Evolutionary conservation across 1,140 invertebrate genomes (phyloP).

Genomic region (Lutraria rhynchaena): DNA sequence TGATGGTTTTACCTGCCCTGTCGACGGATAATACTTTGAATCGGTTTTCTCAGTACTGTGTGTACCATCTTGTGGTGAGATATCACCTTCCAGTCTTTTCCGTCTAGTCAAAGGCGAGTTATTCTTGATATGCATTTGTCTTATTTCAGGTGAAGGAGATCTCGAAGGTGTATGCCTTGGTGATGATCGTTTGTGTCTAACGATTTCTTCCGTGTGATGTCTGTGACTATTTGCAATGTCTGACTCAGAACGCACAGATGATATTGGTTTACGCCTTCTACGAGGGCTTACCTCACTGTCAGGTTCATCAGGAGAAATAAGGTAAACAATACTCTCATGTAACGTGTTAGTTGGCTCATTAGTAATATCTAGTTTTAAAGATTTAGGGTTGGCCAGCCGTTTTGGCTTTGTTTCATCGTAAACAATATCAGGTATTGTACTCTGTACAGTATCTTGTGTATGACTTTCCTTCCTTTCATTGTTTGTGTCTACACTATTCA

Average conservation of each 20-base stretch:
- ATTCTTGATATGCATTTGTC: too few relatives aligned
- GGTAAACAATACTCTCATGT: slow-evolving; percentile 37
- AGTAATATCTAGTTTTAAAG: slow-evolving; percentile 6
- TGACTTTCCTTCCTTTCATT: not conserved
- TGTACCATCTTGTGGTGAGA: not conserved
- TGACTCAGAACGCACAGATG: not conserved
- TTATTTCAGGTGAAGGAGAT: too few relatives aligned
- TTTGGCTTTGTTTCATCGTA: slow-evolving; percentile 55
- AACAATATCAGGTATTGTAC: slow-evolving; percentile 28
- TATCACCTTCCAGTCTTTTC: not conserved
- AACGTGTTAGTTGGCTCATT: not conserved
- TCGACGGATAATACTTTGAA: too few relatives aligned
- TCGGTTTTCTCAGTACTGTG: not conserved
- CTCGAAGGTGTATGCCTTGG: too few relatives aligned
- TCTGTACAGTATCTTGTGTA: not conserved
- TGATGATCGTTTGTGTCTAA: too few relatives aligned
- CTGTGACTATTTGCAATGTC: not conserved
- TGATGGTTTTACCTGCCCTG: not conserved
- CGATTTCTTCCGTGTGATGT: not conserved
- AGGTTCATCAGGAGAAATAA: slow-evolving; percentile 38
- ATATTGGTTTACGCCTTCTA: not conserved
- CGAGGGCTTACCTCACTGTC: not conserved
- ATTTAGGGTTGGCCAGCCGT: not conserved
- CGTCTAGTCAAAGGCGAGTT: too few relatives aligned
- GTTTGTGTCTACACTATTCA: not conserved